Evolutionary conservation across 2,888 invertebrate species (phyloP).

Genomic region (Caenorhabditis imperialis): DNA sequence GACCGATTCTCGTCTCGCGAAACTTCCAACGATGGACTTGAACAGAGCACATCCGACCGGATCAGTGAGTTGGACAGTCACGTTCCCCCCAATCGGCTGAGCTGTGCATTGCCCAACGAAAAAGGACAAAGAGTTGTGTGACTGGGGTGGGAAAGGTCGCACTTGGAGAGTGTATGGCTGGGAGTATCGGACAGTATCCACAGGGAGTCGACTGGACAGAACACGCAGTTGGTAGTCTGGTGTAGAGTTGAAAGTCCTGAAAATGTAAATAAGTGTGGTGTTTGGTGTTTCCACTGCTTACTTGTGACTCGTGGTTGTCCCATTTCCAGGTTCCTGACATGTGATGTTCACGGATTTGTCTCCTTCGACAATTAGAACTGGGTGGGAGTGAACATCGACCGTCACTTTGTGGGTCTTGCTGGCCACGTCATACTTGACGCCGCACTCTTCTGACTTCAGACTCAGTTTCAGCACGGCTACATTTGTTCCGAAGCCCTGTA

Average conservation of each 20-base stretch:
- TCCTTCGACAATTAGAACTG: constrained; percentile 59
- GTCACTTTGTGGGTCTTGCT: constrained; percentile 34
- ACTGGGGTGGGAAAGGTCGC: constrained; percentile 16
- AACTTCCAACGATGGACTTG: constrained; percentile 53
- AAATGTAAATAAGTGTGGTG: not conserved
- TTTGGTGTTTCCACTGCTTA: not conserved
- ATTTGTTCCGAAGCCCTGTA: constrained; percentile 57
- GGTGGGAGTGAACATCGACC: constrained; percentile 60
- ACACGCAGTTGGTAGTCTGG: constrained; percentile 45
- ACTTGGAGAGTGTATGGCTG: constrained; percentile 54
- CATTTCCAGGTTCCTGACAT: constrained; percentile 34
- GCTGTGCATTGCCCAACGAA: constrained; percentile 50
- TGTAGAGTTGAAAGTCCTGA: constrained; percentile 1
- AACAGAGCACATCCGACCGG: constrained; percentile 60
- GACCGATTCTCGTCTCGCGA: constrained; percentile 45
- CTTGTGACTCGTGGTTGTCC: constrained; percentile 25
- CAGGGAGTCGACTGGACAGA: constrained; percentile 39
- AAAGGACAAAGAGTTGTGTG: constrained; percentile 10
- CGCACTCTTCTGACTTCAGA: constrained; percentile 49
- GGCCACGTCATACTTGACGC: constrained; percentile 39
- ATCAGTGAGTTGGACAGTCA: constrained; percentile 55
- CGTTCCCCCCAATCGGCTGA: constrained; percentile 43
- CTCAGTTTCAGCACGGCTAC: constrained; percentile 54
- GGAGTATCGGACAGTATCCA: constrained; percentile 41
- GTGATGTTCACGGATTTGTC: constrained; percentile 59